These are phyloP conservation scores for Drosophila affinis DNA, from an alignment of 2,888 invertebrate genomes.

Conservation along the genomic window DNA sequence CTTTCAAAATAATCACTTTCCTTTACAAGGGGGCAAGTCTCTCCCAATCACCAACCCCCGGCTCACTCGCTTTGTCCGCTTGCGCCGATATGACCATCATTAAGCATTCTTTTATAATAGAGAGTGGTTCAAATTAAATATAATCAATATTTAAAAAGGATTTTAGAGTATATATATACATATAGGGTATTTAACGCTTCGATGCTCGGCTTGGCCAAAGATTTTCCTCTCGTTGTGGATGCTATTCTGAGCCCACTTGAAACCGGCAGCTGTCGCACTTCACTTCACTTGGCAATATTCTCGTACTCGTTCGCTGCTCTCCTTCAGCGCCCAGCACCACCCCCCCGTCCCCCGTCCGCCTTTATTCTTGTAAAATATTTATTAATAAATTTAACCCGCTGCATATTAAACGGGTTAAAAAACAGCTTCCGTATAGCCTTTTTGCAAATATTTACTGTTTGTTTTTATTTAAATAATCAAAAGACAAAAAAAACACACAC, in stretches of 20 bases:
- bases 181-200: neutral
- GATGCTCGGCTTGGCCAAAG: neutral
- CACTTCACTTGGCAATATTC: slow-evolving; percentile 67
- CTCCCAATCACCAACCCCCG: too few relatives aligned
- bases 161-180: too few relatives aligned
- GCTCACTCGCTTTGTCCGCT: too few relatives aligned
- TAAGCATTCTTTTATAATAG: too few relatives aligned
- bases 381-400: slow-evolving; percentile 34
- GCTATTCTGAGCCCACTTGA: slow-evolving; percentile 55
- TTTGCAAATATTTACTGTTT: slow-evolving; percentile 77
- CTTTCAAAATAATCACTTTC: too few relatives aligned
- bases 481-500: slow-evolving; percentile 12
- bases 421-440: slow-evolving; percentile 75
- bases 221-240: slow-evolving; percentile 32
- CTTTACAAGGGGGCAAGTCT: too few relatives aligned
- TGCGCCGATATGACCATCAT: too few relatives aligned
- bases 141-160: too few relatives aligned
- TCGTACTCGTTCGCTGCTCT: slow-evolving; percentile 15
- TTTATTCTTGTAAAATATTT: slow-evolving; percentile 59
- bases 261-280: slow-evolving; percentile 74
- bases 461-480: slow-evolving; percentile 61
- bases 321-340: neutral
- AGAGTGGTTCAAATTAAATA: too few relatives aligned
- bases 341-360: slow-evolving; percentile 23
- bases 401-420: slow-evolving; percentile 53